Percentiles rank a stretch among this genome's conserved stretches.
Conservation (phyloP, 2,113 vertebrate species). For the Mormyrus iriodes region DNA sequence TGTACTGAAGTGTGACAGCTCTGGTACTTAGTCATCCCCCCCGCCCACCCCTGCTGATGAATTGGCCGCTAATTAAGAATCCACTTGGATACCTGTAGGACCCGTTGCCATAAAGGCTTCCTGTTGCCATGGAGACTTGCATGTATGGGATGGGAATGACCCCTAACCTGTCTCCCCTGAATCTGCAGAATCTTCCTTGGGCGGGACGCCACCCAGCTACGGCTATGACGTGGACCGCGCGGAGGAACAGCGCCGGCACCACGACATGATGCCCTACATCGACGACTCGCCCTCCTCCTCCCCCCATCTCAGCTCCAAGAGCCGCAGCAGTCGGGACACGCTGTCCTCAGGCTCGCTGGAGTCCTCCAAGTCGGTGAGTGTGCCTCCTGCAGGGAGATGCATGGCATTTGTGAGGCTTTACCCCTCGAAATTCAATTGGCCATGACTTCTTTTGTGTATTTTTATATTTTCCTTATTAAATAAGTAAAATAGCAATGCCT, state of each 20-base stretch:
- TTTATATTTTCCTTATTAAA: not conserved
- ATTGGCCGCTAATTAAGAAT: not conserved
- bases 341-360: constrained; percentile 79
- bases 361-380: constrained; percentile 78
- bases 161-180: not conserved
- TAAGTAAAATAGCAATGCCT: too few species aligned
- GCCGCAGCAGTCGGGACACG: constrained; percentile 77
- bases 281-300: constrained; percentile 94
- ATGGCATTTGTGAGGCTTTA: not conserved
- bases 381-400: not conserved
- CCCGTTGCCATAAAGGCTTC: not conserved
- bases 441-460: not conserved
- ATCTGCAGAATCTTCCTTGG: constrained; percentile 71
- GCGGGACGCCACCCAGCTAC: constrained; percentile 74
- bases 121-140: not conserved
- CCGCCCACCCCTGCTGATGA: not conserved
- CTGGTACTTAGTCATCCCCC: not conserved
- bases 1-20: not conserved
- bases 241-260: constrained; percentile 79
- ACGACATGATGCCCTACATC: constrained; percentile 90
- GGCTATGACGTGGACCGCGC: constrained; percentile 76
- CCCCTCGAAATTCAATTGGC: not conserved
- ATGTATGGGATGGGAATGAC: not conserved
- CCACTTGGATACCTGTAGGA: not conserved
- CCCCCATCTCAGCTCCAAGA: constrained; percentile 86